phyloP scores from a whole-genome alignment of 2,888 invertebrate species.

The Lasioglossum figueresi region DNA sequence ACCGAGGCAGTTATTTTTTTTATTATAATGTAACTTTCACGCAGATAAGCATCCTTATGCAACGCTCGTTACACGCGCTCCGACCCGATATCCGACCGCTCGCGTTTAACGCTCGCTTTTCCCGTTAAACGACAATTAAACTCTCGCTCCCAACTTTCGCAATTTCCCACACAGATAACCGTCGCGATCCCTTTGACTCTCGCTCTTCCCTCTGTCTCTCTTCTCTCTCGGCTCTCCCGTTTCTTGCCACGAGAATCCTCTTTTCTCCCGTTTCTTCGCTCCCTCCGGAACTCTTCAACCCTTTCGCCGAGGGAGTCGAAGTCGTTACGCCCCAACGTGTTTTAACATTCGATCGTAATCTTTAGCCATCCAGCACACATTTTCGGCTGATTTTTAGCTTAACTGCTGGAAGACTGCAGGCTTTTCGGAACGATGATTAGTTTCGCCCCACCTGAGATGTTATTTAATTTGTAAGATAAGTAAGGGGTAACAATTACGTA shows the following conservation, averaged over 20 bases:
- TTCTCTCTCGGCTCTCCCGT: background rate
- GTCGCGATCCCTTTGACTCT: constrained; percentile 30
- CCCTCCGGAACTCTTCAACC: background rate
- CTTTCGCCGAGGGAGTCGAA: background rate
- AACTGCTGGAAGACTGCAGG: background rate
- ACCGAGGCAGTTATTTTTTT: background rate
- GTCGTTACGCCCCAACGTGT: background rate
- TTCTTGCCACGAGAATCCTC: background rate
- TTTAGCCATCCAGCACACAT: background rate
- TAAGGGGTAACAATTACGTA: too few relatives aligned
- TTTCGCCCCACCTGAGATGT: too few relatives aligned
- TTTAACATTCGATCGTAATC: background rate
- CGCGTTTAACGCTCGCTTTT: constrained; percentile 48
- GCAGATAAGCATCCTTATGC: constrained; percentile 53
- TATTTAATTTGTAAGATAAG: too few relatives aligned
- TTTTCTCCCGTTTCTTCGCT: background rate
- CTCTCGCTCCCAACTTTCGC: constrained; percentile 40
- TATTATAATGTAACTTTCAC: constrained; percentile 55
- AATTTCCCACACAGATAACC: constrained; percentile 43
- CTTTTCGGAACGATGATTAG: too few relatives aligned
- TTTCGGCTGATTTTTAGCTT: background rate
- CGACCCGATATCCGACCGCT: constrained; percentile 36
- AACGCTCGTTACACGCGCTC: constrained; percentile 45
- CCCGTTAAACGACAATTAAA: constrained; percentile 53
- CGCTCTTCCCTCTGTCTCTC: background rate